phyloP scores from a whole-genome alignment of 2,113 vertebrate genomes.

The Bostrychus sinensis region DNA sequence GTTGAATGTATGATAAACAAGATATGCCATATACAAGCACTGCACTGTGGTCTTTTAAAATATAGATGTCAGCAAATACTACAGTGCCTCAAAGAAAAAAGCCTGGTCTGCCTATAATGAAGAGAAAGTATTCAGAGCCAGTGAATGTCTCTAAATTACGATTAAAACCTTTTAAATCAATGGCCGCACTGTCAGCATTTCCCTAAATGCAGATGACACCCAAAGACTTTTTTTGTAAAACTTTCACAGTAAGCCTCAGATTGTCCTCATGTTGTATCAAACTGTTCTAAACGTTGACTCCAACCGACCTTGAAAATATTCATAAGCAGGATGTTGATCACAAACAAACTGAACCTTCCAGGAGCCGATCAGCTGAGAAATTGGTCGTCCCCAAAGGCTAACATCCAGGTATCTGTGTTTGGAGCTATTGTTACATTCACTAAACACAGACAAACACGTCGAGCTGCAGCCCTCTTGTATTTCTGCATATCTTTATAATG shows the following conservation, averaged over 20 bases:
- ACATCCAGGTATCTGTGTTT: slow-evolving; percentile 27
- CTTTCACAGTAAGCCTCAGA: background rate
- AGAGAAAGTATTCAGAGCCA: too few relatives aligned
- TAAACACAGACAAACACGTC: slow-evolving; percentile 30
- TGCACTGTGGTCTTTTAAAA: too few relatives aligned
- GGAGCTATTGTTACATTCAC: slow-evolving; percentile 15
- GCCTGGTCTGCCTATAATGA: too few relatives aligned
- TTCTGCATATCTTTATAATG: too few relatives aligned
- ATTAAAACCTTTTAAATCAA: too few relatives aligned
- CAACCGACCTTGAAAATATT: slow-evolving; percentile 50
- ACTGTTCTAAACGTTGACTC: background rate
- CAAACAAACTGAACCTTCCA: slow-evolving; percentile 39
- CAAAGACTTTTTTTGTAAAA: background rate
- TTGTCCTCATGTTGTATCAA: background rate
- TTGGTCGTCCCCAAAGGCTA: slow-evolving; percentile 31
- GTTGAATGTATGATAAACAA: too few relatives aligned
- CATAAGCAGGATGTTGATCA: slow-evolving; percentile 35
- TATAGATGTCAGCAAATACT: too few relatives aligned
- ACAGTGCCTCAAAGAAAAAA: too few relatives aligned
- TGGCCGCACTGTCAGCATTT: slow-evolving; percentile 20
- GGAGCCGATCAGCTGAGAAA: slow-evolving; percentile 47
- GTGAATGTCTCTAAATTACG: too few relatives aligned
- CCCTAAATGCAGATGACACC: slow-evolving; percentile 15
- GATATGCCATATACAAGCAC: too few relatives aligned
- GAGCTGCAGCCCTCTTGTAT: too few relatives aligned